Evolutionary conservation across 1,140 invertebrate species (phyloP).

Genomic region (Zaprionus camerounensis): DNA sequence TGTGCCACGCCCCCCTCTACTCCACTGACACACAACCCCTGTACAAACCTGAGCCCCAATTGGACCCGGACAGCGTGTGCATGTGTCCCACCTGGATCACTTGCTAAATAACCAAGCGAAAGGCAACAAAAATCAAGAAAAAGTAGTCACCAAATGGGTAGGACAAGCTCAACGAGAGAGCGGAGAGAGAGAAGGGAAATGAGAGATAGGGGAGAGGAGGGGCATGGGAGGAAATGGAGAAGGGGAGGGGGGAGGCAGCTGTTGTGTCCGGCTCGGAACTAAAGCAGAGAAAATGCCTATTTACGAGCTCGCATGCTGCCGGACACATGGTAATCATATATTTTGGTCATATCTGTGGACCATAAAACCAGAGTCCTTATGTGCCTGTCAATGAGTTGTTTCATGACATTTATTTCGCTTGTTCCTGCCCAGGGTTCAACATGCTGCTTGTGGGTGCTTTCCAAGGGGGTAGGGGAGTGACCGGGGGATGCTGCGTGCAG

Average conservation of each 20-base stretch:
- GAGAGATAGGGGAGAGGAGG: neutral
- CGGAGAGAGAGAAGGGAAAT: neutral
- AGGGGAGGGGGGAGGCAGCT: constrained; percentile 12
- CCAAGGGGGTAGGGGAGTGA: constrained; percentile 2
- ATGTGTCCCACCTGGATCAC: constrained; percentile 83
- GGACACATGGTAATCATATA: constrained; percentile 84
- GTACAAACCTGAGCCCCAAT: neutral
- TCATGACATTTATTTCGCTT: constrained; percentile 84
- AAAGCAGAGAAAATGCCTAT: constrained; percentile 84
- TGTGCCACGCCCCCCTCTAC: neutral
- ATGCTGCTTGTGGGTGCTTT: constrained; percentile 7
- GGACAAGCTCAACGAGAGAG: constrained; percentile 12
- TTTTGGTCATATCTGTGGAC: constrained; percentile 84
- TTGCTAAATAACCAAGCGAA: constrained; percentile 70
- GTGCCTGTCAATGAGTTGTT: constrained; percentile 84
- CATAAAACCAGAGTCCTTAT: constrained; percentile 84
- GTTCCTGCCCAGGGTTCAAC: constrained; percentile 44
- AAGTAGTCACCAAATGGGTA: constrained; percentile 51
- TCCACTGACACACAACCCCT: neutral
- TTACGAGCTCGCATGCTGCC: constrained; percentile 81
- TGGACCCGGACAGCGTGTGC: constrained; percentile 19
- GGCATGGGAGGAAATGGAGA: neutral
- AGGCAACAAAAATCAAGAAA: constrained; percentile 59
- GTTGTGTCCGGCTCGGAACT: constrained; percentile 53
- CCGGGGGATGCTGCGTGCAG: constrained; percentile 68